A percentile compares a stretch with the other conserved stretches of the same genome.
phyloP scores from a whole-genome alignment of 2,113 vertebrate species.

The Hucho hucho region DNA sequence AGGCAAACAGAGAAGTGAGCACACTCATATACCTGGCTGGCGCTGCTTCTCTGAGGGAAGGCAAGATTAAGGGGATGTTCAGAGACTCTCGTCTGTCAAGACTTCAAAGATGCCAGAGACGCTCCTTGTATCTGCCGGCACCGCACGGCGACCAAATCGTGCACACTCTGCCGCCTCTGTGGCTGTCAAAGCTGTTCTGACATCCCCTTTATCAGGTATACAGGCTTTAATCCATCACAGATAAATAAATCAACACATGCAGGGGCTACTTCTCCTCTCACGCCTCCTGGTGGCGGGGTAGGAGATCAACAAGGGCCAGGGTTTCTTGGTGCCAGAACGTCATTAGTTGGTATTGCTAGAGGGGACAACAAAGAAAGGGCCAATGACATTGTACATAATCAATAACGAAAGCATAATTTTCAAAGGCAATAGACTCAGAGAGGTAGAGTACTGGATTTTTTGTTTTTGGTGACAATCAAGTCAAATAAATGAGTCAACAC shows the following conservation, averaged over 20 bases:
- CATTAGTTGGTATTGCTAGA: neutral
- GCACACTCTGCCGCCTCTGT: slow-evolving; percentile 73
- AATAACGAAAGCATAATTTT: slow-evolving; percentile 17
- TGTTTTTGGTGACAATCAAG: slow-evolving; percentile 26
- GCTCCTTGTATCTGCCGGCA: slow-evolving; percentile 70
- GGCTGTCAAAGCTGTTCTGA: slow-evolving; percentile 75
- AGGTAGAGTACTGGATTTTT: slow-evolving; percentile 19
- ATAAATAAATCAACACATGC: slow-evolving; percentile 76
- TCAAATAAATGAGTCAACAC: slow-evolving; percentile 37
- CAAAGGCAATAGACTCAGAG: slow-evolving; percentile 27
- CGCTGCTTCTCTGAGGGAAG: slow-evolving; percentile 53
- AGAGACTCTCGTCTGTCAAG: slow-evolving; percentile 77
- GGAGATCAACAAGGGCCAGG: slow-evolving; percentile 41
- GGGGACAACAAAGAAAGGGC: neutral
- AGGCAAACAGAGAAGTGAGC: slow-evolving; percentile 63
- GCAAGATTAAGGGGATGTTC: slow-evolving; percentile 80
- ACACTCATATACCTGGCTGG: slow-evolving; percentile 25
- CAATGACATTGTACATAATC: too few species aligned
- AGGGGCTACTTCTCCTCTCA: slow-evolving; percentile 49
- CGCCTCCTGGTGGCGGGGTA: slow-evolving; percentile 70
- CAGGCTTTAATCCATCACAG: slow-evolving; percentile 73
- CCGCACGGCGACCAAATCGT: slow-evolving; percentile 74
- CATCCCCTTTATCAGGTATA: slow-evolving; percentile 78
- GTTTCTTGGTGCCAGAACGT: neutral
- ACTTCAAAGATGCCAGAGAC: slow-evolving; percentile 76